phyloP scores from a whole-genome alignment of 2,888 invertebrate species.

The Polydesmus complanatus region DNA sequence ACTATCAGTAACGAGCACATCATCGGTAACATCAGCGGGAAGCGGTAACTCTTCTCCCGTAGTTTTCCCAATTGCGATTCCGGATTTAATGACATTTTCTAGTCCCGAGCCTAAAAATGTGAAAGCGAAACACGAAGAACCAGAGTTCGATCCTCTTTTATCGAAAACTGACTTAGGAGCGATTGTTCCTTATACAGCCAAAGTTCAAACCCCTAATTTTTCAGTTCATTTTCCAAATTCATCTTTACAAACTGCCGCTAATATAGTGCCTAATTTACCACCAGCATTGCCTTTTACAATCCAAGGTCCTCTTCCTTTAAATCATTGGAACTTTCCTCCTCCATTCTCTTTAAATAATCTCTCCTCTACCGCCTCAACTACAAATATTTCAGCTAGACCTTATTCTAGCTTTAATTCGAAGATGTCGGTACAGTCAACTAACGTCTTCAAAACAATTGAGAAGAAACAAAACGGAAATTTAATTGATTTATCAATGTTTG shows the following conservation, averaged over 20 bases:
- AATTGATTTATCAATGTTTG: slow-evolving; percentile 12
- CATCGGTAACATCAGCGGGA: background rate
- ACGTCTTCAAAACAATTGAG: slow-evolving; percentile 9
- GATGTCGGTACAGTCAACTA: slow-evolving; percentile 5
- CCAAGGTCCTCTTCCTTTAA: slow-evolving; percentile 4
- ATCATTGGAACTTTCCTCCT: slow-evolving; percentile 14
- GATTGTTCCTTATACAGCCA: background rate
- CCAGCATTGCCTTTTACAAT: background rate
- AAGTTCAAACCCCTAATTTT: background rate
- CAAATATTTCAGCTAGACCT: background rate
- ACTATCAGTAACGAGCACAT: background rate
- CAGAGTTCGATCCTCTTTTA: background rate
- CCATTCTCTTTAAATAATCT: background rate
- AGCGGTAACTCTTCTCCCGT: background rate
- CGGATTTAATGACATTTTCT: slow-evolving; percentile 10
- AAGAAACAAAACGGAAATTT: slow-evolving; percentile 15
- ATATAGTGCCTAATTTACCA: background rate
- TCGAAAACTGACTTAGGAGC: background rate
- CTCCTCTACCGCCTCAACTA: background rate
- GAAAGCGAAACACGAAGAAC: background rate
- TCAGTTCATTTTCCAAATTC: background rate
- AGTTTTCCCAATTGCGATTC: background rate
- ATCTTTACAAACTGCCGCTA: background rate
- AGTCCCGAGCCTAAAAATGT: background rate
- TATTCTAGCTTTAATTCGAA: background rate